Percentiles rank a stretch among this genome's conserved stretches.
These are phyloP conservation scores for Scrobipalpa atriplicella DNA, from an alignment of 2,888 invertebrate species.

Conservation along the genomic window DNA sequence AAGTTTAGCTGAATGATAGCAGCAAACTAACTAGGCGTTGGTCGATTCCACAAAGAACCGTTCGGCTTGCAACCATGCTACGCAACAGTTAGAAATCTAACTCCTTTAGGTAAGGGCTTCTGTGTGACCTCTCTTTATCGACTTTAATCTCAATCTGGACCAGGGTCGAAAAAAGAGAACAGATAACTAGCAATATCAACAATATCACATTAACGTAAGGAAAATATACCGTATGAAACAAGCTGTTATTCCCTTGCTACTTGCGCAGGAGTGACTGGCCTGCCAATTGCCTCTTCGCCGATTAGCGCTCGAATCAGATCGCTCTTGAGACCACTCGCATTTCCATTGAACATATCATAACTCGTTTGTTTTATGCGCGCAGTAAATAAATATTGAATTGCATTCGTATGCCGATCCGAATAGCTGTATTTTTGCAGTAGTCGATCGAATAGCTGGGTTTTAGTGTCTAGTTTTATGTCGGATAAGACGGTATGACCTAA, in stretches of 20 bases:
- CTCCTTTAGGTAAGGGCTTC: too few relatives aligned
- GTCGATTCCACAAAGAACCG: too few relatives aligned
- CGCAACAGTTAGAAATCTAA: too few relatives aligned
- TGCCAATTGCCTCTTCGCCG: not conserved
- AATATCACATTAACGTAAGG: too few relatives aligned
- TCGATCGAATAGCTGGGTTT: not conserved
- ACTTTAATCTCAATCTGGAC: too few relatives aligned
- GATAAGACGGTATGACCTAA: not conserved
- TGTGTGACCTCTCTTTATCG: too few relatives aligned
- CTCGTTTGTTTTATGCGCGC: conserved; percentile 12
- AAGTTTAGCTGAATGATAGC: too few relatives aligned
- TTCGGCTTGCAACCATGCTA: too few relatives aligned
- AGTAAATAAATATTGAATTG: conserved; percentile 12
- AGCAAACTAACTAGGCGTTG: too few relatives aligned
- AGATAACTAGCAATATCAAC: too few relatives aligned
- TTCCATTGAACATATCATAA: conserved; percentile 3
- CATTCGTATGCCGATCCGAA: conserved; percentile 5
- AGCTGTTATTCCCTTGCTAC: not conserved
- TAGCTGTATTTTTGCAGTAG: not conserved
- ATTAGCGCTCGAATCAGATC: conserved; percentile 15
- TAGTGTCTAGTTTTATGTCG: conserved; percentile 6
- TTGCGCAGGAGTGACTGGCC: conserved; percentile 2
- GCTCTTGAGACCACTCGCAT: conserved; percentile 2
- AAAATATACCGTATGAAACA: too few relatives aligned
- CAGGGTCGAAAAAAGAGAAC: too few relatives aligned